phyloP scores from a whole-genome alignment of 2,888 invertebrate species.

The Hypselothyrea guttata region DNA sequence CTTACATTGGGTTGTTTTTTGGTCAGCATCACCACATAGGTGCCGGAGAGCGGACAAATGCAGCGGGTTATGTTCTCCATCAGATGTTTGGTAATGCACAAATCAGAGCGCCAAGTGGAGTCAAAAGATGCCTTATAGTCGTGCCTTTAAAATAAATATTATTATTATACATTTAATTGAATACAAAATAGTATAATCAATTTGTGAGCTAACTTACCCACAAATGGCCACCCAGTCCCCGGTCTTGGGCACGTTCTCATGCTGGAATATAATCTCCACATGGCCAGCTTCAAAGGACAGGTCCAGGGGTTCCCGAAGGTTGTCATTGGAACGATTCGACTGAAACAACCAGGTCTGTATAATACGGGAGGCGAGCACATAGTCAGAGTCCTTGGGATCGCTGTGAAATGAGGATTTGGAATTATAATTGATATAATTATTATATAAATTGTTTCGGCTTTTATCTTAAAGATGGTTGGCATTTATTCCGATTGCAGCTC shows the following conservation, averaged over 20 bases:
- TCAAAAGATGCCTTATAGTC: constrained; percentile 83
- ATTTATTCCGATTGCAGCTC: too few relatives aligned
- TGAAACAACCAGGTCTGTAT: constrained; percentile 82
- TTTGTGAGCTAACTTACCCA: constrained; percentile 73
- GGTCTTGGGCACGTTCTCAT: constrained; percentile 78
- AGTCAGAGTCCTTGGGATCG: constrained; percentile 80
- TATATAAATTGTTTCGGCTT: too few relatives aligned
- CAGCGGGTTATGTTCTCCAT: constrained; percentile 84
- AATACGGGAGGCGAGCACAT: constrained; percentile 81
- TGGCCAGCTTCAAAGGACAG: constrained; percentile 81
- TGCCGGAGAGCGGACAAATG: constrained; percentile 85
- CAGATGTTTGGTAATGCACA: constrained; percentile 84
- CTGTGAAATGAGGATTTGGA: constrained; percentile 39
- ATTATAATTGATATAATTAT: background rate
- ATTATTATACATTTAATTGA: too few relatives aligned
- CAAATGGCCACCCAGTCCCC: constrained; percentile 82
- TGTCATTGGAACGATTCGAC: constrained; percentile 81
- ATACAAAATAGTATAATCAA: background rate
- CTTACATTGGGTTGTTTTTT: constrained; percentile 83
- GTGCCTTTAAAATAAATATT: constrained; percentile 73
- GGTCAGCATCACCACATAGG: constrained; percentile 86
- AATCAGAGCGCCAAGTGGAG: constrained; percentile 85
- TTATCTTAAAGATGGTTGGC: too few relatives aligned
- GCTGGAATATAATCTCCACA: constrained; percentile 82
- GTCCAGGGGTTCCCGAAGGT: constrained; percentile 80